These are phyloP conservation scores for Elachura formosa DNA, from an alignment of 2,113 vertebrate genomes.

Conservation along the genomic window DNA sequence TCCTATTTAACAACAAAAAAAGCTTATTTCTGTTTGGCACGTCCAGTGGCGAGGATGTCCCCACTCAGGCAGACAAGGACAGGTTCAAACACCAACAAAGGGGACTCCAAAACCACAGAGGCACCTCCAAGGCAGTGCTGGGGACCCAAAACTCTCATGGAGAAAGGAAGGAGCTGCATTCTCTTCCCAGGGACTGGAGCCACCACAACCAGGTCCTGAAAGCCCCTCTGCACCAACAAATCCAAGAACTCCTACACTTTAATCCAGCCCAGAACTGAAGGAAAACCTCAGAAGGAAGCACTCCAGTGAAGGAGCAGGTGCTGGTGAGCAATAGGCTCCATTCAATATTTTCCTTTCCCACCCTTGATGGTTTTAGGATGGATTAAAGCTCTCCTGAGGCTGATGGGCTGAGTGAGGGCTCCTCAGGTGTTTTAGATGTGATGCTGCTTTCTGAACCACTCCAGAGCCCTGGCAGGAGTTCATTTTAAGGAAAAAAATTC, in stretches of 20 bases:
- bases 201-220: not conserved
- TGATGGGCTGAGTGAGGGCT: not conserved
- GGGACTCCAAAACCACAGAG: not conserved
- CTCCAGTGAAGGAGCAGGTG: not conserved
- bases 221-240: not conserved
- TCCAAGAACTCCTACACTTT: not conserved
- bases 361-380: not conserved
- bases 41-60: not conserved
- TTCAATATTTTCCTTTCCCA: not conserved
- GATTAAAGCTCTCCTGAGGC: not conserved
- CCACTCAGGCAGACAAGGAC: not conserved
- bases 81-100: accelerated
- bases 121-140: too few relatives aligned
- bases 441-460: not conserved
- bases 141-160: not conserved
- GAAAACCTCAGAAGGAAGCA: not conserved
- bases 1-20: not conserved
- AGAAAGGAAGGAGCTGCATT: accelerated
- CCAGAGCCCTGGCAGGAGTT: not conserved
- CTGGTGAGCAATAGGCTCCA: not conserved
- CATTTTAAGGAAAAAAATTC: not conserved
- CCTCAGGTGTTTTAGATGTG: not conserved
- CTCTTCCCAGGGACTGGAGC: not conserved
- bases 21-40: not conserved
- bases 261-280: not conserved